Conservation (phyloP, 2,797 vertebrate genomes). For the Pseudomugil tenellus region DNA sequence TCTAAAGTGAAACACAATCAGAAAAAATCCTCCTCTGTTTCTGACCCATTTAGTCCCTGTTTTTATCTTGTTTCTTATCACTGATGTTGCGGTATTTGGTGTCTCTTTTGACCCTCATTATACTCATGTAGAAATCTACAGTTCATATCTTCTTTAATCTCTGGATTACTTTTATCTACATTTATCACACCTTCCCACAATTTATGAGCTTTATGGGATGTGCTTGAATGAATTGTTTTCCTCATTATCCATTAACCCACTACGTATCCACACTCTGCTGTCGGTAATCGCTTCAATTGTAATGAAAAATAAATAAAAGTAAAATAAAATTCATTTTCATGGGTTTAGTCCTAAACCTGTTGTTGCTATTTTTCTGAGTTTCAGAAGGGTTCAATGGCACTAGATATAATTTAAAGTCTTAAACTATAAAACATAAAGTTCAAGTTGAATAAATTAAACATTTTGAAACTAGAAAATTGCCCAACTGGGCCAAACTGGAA, state of each 20-base stretch:
- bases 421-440: not conserved
- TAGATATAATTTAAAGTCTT: not conserved
- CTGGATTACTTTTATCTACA: slow-evolving; percentile 48
- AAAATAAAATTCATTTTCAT: slow-evolving; percentile 23
- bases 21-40: not conserved
- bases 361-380: slow-evolving; percentile 14
- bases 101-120: slow-evolving; percentile 33
- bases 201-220: slow-evolving; percentile 46
- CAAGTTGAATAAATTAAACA: not conserved
- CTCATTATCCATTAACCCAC: slow-evolving; percentile 32
- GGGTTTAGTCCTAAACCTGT: slow-evolving; percentile 41
- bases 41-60: slow-evolving; percentile 14
- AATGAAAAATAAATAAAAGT: slow-evolving; percentile 34
- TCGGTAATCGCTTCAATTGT: slow-evolving; percentile 33
- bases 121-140: slow-evolving; percentile 27
- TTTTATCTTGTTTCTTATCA: slow-evolving; percentile 17
- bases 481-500: too few species aligned
- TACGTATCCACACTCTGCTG: slow-evolving; percentile 32
- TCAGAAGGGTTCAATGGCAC: slow-evolving; percentile 4
- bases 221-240: slow-evolving; percentile 25
- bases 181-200: slow-evolving; percentile 41
- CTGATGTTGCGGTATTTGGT: slow-evolving; percentile 33
- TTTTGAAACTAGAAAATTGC: too few species aligned
- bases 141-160: slow-evolving; percentile 53
- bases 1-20: slow-evolving; percentile 37